Evolutionary conservation across 92 coral and sea anemone genomes (phyloP).

Genomic region (Parazoanthus atlanticus): DNA sequence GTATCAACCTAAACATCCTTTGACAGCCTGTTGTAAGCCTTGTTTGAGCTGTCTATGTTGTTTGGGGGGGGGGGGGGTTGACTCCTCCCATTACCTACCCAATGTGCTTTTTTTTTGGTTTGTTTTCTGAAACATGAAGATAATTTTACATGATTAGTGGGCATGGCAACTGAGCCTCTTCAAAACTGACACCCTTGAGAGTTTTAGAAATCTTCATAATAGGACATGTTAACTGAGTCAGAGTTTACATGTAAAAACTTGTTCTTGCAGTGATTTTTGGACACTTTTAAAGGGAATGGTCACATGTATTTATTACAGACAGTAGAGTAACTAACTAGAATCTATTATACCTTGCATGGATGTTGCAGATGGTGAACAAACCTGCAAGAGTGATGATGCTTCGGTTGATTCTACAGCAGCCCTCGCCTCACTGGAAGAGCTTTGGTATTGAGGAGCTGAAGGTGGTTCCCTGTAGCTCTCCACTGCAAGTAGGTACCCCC

Average conservation of each 20-base stretch:
- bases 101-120: no score
- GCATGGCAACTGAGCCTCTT: not conserved
- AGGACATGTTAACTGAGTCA: no score
- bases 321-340: not conserved
- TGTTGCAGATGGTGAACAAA: slow-evolving; percentile 59
- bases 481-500: slow-evolving; percentile 1
- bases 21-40: no score
- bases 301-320: no score
- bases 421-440: slow-evolving; percentile 94
- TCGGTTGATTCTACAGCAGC: slow-evolving; percentile 87
- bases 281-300: no score
- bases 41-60: not conserved
- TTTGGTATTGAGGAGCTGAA: slow-evolving; percentile 79
- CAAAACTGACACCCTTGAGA: no score
- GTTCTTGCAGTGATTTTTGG: no score
- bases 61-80: no score
- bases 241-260: no score
- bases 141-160: not conserved
- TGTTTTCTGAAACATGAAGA: no score
- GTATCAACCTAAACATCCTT: not conserved
- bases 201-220: no score
- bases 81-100: no score
- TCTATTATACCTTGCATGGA: not conserved
- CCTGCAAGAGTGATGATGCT: slow-evolving; percentile 74
- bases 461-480: slow-evolving; percentile 38